Evolutionary conservation across 2,888 invertebrate species (phyloP).

Genomic region (Watsonalla binaria): DNA sequence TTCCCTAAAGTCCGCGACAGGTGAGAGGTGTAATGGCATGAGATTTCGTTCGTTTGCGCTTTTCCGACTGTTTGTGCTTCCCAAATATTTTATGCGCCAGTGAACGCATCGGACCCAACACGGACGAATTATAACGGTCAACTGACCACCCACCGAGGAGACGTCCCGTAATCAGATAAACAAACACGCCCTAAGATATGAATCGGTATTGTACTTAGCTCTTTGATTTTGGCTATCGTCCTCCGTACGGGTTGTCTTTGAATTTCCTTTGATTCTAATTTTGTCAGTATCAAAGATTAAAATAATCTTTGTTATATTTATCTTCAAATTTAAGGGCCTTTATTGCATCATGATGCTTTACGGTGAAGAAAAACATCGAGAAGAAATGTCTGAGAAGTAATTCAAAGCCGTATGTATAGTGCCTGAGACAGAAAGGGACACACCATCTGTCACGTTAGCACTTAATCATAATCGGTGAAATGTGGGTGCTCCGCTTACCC

Average conservation of each 20-base stretch:
- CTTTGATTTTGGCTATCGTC: constrained; percentile 6
- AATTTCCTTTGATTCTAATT: too few species aligned
- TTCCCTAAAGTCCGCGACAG: constrained; percentile 36
- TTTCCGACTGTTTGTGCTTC: constrained; percentile 41
- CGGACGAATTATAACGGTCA: constrained; percentile 74
- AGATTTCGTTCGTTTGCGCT: constrained; percentile 59
- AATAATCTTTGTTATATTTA: too few species aligned
- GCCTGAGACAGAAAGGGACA: too few species aligned
- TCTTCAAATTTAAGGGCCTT: too few species aligned
- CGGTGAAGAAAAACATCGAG: too few species aligned
- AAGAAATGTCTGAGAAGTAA: too few species aligned
- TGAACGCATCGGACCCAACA: constrained; percentile 56
- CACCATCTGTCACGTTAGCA: too few species aligned
- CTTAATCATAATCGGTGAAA: too few species aligned
- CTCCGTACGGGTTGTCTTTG: constrained; percentile 3
- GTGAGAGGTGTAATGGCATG: constrained; percentile 70
- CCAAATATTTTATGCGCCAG: constrained; percentile 75
- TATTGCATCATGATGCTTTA: too few species aligned
- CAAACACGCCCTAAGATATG: constrained; percentile 67
- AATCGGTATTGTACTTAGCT: constrained; percentile 40
- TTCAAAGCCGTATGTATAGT: too few species aligned
- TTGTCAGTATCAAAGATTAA: too few species aligned
- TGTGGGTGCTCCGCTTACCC: too few species aligned
- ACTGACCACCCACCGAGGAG: constrained; percentile 59
- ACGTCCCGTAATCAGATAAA: constrained; percentile 65